A percentile compares a stretch with the other conserved stretches of the same genome.
phyloP scores from a whole-genome alignment of 1,140 invertebrate species.

The Ceratosolen fusciceps region DNA sequence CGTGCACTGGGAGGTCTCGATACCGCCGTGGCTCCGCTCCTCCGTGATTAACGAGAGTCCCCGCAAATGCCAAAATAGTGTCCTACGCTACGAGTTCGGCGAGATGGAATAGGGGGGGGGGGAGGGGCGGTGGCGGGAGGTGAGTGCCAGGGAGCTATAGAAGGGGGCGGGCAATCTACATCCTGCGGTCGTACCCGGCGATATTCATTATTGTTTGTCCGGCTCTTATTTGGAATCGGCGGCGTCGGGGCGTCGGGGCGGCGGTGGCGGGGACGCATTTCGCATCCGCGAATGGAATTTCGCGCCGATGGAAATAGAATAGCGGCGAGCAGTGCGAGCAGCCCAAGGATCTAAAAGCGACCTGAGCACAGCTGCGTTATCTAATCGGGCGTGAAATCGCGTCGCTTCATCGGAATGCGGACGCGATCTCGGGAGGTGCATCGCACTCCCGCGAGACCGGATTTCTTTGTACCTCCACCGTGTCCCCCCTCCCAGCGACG shows the following conservation, averaged over 20 bases:
- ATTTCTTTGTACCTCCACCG: constrained; percentile 24
- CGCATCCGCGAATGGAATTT: constrained; percentile 31
- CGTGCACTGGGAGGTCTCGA: too few relatives aligned
- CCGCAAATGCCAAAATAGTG: too few relatives aligned
- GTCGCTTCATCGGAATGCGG: constrained; percentile 54
- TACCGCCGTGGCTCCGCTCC: too few relatives aligned
- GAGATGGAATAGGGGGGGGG: too few relatives aligned
- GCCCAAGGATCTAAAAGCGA: constrained; percentile 50
- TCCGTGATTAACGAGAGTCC: too few relatives aligned
- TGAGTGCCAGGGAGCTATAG: too few relatives aligned
- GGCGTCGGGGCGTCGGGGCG: neutral
- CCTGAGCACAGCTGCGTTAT: constrained; percentile 51
- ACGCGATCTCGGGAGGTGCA: constrained; percentile 32
- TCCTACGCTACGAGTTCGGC: too few relatives aligned
- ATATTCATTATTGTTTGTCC: neutral
- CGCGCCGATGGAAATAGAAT: constrained; percentile 36
- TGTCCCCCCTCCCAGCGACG: neutral
- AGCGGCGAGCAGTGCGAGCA: neutral
- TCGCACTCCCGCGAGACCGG: constrained; percentile 13
- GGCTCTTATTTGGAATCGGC: neutral
- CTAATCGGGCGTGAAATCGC: constrained; percentile 57
- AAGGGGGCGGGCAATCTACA: neutral
- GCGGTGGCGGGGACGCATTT: neutral
- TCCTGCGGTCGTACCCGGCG: neutral
- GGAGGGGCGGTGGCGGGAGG: too few relatives aligned